Conservation (phyloP, 2,888 invertebrate species). For the Margaritifera margaritifera region DNA sequence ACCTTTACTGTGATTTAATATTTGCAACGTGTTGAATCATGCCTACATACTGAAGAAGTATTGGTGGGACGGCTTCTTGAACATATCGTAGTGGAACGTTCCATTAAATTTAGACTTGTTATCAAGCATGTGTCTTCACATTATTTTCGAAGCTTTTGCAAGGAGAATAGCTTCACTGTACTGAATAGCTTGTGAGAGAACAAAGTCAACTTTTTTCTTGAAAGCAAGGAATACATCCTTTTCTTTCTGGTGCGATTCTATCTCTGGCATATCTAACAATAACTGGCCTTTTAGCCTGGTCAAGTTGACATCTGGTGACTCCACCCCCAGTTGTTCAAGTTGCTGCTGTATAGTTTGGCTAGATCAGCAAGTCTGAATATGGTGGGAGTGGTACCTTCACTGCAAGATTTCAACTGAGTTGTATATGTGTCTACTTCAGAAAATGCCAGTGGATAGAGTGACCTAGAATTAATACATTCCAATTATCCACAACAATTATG, state of each 20-base stretch:
- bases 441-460: too few species aligned
- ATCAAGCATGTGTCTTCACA: too few species aligned
- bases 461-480: too few species aligned
- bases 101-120: conserved; percentile 16
- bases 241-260: conserved; percentile 27
- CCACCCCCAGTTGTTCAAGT: conserved; percentile 19
- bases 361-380: conserved; percentile 30
- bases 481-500: too few species aligned
- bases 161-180: conserved; percentile 30
- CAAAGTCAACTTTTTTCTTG: conserved; percentile 25
- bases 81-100: conserved; percentile 16
- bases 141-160: conserved; percentile 29
- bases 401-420: too few species aligned
- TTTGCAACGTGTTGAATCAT: conserved; percentile 14
- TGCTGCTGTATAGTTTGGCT: conserved; percentile 16
- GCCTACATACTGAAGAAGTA: conserved; percentile 5
- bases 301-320: conserved; percentile 8
- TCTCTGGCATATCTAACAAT: conserved; percentile 18
- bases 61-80: conserved; percentile 7
- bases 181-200: conserved; percentile 6
- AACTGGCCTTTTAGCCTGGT: conserved; percentile 12
- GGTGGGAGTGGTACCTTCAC: conserved; percentile 4
- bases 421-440: too few species aligned
- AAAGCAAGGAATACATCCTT: conserved; percentile 35
- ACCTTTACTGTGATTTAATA: conserved; percentile 6